phyloP scores from a whole-genome alignment of 1,140 invertebrate species.

The Rhynchophorus ferrugineus region DNA sequence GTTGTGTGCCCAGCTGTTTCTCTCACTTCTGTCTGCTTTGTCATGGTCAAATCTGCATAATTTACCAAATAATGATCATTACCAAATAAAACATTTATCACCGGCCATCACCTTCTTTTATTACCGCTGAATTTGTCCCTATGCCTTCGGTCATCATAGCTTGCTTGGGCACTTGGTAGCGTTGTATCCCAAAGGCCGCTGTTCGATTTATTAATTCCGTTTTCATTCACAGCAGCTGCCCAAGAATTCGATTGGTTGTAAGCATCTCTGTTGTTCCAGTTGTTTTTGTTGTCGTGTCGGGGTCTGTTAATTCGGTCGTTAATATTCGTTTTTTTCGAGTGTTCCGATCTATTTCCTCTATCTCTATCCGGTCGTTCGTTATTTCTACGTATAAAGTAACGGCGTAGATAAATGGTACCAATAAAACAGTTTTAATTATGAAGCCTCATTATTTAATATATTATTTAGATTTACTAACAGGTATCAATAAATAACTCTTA shows the following conservation, averaged over 20 bases:
- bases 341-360: constrained; percentile 3
- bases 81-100: background rate
- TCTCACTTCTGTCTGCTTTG: constrained; percentile 6
- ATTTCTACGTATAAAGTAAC: background rate
- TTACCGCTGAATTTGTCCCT: constrained; percentile 11
- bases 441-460: too few species aligned
- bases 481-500: too few species aligned
- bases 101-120: constrained; percentile 1
- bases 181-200: background rate
- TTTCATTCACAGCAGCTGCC: background rate
- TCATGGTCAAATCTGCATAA: constrained; percentile 14
- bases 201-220: background rate
- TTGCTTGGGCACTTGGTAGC: constrained; percentile 1
- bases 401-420: too few species aligned
- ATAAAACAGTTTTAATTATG: too few species aligned
- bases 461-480: too few species aligned
- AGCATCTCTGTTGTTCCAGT: constrained; percentile 16
- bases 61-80: background rate
- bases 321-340: constrained; percentile 1
- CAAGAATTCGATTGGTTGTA: background rate
- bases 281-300: constrained; percentile 13
- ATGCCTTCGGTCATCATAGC: constrained; percentile 4
- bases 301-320: constrained; percentile 8
- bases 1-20: constrained; percentile 10
- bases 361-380: constrained; percentile 12